Base-by-base conservation (phyloP, 2,797 vertebrate species). In the Antrozous pallidus region DNA sequence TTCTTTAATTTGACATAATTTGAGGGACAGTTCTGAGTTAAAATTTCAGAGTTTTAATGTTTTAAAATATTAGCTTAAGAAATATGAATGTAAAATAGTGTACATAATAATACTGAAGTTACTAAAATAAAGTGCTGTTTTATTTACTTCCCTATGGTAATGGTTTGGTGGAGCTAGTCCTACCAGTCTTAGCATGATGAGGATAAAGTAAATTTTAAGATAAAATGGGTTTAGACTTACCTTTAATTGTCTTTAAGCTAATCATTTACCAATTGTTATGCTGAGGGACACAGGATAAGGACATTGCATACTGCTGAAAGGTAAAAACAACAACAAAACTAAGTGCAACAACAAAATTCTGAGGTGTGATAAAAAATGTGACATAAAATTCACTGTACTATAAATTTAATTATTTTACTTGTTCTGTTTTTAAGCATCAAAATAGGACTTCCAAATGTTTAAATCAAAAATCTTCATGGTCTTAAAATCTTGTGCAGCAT, bases 231-330 rank as follows among this genome's bases (percentile, higher is more conserved):
- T 97, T 97, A 92, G 71, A 79, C 91, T 96, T 94, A 90, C 36
- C 78, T 97, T 97, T 90, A 96, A 95, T 90, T 96, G n/a, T 86
- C 75, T 80, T 92, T 71, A 63, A 96, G 94, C 88, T 97, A 97
- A 97, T 97, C 0, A 96, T 97, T 98, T 97, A 97, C 86, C 96
- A 97, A 95, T 96, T 88, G 81, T 95, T 96, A 82, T 94, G 84
- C 85, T 94, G 91, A 96, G 86, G 78, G 85, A 56, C 94, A 94
- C 36, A 88, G 88, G 96, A 94, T 96, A 97, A 96, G 95, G 85
- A 84, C 93, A 96, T 96, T 96, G 87, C 86, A 90, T 36, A 3
- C 0, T 95, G 73, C 94, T 96, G 91, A 97, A 95, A 98, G 93
- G 42, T 54, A 93, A 97, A 96, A 97, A 58, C 81, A 65, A 36